Base-by-base conservation (phyloP, 2,797 vertebrate species). In the Phoxinus dragarum region DNA sequence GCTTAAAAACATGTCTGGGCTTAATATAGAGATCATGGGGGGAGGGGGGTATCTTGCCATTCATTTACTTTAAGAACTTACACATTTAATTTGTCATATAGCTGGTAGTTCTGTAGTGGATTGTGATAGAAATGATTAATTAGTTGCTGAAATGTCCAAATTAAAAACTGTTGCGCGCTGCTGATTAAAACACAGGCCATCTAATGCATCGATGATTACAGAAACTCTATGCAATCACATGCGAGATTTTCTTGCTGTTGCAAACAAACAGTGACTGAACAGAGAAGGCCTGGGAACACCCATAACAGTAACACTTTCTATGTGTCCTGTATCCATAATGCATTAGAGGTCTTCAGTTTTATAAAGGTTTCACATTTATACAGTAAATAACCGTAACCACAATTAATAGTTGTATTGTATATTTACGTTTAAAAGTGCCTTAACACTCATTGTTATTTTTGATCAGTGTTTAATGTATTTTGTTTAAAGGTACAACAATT, bases 131-230 rank as follows among this genome's bases (percentile, higher is more conserved):
- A 69, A 42, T 68, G 3, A 69, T 77, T 54, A 78, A 56, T 77
- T 77, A 56, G 64, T 10, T 5, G 73, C n/a, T 77, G 44, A 77
- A 77, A 77, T 69, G n/a, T 38, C 61, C 36, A 21, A 68, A 54
- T 84, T 10, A 68, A 68, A 69, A 66, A 67, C 54, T n/a, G 3
- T 3, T 21, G 42, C 14, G 23, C 27, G 14, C 59, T 84, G 14
- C 59, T 84, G 36, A 77, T 68, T 84, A 77, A 68, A 77, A 68
- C 23, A 54, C 72, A 71, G 80, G 47, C 47, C 34, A 76, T 84
- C 44, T 68, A 54, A 68, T 76, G 36, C 61, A 68, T 76, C 14
- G 68, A 16, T 40, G 82, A 75, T 67, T 68, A 31, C 47, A 77
- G 34, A 61, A 69, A 44, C 11, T 56, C 11, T 14, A 23, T 56